phyloP scores from a whole-genome alignment of 2,888 invertebrate species.

The Hirtodrosophila trivittata region DNA sequence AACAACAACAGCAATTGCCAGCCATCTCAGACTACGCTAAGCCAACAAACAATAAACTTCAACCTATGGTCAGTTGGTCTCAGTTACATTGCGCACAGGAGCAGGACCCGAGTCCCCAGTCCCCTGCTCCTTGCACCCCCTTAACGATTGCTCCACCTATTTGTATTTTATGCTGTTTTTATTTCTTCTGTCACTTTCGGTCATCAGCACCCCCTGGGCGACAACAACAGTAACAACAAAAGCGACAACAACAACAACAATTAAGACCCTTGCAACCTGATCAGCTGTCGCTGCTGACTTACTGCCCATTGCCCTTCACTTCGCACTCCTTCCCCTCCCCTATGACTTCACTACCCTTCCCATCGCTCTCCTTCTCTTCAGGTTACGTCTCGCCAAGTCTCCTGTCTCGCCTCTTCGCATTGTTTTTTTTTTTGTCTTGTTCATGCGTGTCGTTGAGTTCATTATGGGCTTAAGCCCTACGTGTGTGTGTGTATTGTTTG shows the following conservation, averaged over 20 bases:
- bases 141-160: slow-evolving; percentile 8
- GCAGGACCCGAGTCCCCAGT: too few species aligned
- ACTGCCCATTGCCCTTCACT: slow-evolving; percentile 52
- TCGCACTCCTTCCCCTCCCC: not conserved
- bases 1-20: slow-evolving; percentile 19
- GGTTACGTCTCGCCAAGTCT: slow-evolving; percentile 1
- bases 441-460: slow-evolving; percentile 69
- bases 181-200: slow-evolving; percentile 49
- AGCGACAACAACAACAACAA: slow-evolving; percentile 21
- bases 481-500: slow-evolving; percentile 9
- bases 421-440: slow-evolving; percentile 35
- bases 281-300: slow-evolving; percentile 72
- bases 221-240: slow-evolving; percentile 21
- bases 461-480: slow-evolving; percentile 62
- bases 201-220: slow-evolving; percentile 34
- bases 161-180: slow-evolving; percentile 50
- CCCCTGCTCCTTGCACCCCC: too few species aligned
- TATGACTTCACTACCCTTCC: too few species aligned
- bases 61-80: slow-evolving; percentile 54
- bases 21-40: slow-evolving; percentile 22
- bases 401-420: slow-evolving; percentile 7
- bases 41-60: slow-evolving; percentile 4
- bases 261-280: slow-evolving; percentile 72
- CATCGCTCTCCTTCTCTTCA: too few species aligned
- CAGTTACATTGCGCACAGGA: slow-evolving; percentile 47